Percentiles rank a stretch among this genome's conserved stretches.
Evolutionary conservation across 2,113 vertebrate genomes (phyloP).

Genomic region (Trinectes maculatus): DNA sequence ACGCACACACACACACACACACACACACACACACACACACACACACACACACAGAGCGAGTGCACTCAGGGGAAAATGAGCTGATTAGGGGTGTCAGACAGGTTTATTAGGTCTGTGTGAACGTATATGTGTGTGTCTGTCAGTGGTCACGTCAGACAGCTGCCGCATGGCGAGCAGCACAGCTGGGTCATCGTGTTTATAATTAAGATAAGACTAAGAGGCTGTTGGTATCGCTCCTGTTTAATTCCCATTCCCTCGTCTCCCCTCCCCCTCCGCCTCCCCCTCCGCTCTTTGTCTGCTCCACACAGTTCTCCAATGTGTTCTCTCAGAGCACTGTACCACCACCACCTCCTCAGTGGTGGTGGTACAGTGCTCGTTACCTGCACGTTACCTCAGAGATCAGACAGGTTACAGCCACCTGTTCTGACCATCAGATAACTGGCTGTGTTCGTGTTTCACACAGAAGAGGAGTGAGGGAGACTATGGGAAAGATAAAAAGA

Average conservation of each 20-base stretch:
- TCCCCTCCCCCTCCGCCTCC: background rate
- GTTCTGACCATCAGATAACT: constrained; percentile 23
- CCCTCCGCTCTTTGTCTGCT: constrained; percentile 1
- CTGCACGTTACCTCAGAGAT: constrained; percentile 14
- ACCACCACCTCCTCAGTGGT: background rate
- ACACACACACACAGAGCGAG: constrained; percentile 2
- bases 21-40: constrained; percentile 6
- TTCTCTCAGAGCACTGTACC: background rate
- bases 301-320: background rate
- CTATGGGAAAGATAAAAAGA: background rate
- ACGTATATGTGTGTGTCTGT: constrained; percentile 24
- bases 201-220: constrained; percentile 69
- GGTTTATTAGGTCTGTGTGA: constrained; percentile 67
- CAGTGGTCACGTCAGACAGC: constrained; percentile 26
- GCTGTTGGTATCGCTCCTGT: constrained; percentile 52
- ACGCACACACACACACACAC: background rate
- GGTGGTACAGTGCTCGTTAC: background rate
- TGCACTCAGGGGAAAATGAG: constrained; percentile 29
- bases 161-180: constrained; percentile 29
- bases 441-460: no score
- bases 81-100: constrained; percentile 66
- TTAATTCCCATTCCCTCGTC: constrained; percentile 24
- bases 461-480: background rate
- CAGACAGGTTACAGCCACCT: background rate
- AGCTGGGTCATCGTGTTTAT: constrained; percentile 71